These are phyloP conservation scores for Platysteira castanea DNA, from an alignment of 2,113 vertebrate species.

Conservation along the genomic window DNA sequence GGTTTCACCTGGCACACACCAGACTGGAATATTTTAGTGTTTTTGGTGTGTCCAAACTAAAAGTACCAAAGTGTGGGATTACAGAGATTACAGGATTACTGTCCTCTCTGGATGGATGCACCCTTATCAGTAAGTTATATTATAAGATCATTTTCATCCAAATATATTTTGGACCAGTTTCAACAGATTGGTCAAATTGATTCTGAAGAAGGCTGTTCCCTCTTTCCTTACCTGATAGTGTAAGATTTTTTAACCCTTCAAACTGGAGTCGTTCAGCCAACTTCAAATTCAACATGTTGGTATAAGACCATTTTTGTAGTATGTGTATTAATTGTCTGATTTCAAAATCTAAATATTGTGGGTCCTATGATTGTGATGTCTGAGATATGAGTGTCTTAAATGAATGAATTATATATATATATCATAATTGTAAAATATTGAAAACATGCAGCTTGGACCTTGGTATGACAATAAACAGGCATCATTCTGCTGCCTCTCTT, in stretches of 20 bases:
- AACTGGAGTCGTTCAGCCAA: neutral
- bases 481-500: neutral
- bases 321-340: fast-evolving
- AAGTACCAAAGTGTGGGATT: neutral
- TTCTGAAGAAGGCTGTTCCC: neutral
- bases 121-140: neutral
- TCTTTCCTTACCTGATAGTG: neutral
- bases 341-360: neutral
- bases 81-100: neutral
- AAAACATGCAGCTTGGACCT: neutral
- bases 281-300: neutral
- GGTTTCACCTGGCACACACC: neutral
- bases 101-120: neutral
- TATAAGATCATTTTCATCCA: neutral
- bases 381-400: neutral
- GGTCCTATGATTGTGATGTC: neutral
- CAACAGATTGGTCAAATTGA: neutral
- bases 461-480: neutral
- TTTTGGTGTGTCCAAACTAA: neutral
- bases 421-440: neutral
- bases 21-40: neutral
- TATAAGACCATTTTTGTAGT: neutral
- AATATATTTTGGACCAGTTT: neutral
- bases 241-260: neutral
- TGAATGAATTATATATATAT: neutral